Conservation (phyloP, 1,140 invertebrate species). For the Brachionus angularis region DNA sequence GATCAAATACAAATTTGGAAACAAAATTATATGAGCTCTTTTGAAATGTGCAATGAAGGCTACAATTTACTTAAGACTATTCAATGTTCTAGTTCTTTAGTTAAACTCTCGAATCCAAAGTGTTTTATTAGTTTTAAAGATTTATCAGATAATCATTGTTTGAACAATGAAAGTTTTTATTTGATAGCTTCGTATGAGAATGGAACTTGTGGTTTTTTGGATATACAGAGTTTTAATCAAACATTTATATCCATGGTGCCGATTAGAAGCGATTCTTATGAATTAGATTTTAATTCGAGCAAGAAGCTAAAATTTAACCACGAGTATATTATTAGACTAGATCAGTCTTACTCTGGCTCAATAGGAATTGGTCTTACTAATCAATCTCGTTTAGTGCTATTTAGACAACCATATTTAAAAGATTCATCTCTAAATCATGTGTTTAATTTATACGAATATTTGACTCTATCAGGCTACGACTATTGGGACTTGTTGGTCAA, state of each 20-base stretch:
- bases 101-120: neutral
- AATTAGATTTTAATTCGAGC: neutral
- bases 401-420: constrained; percentile 15
- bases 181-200: constrained; percentile 12
- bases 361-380: neutral
- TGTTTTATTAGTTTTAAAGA: neutral
- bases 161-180: neutral
- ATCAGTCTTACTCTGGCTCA: neutral
- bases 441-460: constrained; percentile 11
- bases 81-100: neutral
- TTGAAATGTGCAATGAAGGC: too few species aligned
- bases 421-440: neutral
- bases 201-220: constrained; percentile 7
- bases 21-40: too few species aligned
- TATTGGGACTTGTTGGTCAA: constrained; percentile 27
- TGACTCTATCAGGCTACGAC: neutral
- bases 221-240: constrained; percentile 9
- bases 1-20: neutral
- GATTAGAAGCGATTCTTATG: neutral
- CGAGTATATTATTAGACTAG: neutral
- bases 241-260: neutral
- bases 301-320: constrained; percentile 22
- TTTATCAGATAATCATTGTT: neutral
- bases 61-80: neutral
- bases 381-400: neutral